Evolutionary conservation across 2,888 invertebrate species (phyloP).

Genomic region (Zhuqinia jingwanae): DNA sequence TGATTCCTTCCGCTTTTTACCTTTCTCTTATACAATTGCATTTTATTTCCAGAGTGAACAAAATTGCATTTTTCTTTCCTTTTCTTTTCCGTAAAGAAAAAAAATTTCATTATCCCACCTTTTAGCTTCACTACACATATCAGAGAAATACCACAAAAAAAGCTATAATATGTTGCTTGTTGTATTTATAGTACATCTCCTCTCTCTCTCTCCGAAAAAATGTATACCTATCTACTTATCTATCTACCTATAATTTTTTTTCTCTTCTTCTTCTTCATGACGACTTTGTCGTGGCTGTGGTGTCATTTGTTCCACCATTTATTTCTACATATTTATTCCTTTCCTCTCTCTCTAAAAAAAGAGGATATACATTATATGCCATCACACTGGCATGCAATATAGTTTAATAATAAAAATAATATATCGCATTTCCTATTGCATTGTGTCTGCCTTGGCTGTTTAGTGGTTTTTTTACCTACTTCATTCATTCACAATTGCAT

Average conservation of each 20-base stretch:
- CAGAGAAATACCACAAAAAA: too few relatives aligned
- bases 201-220: too few relatives aligned
- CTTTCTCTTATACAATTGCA: slow-evolving; percentile 17
- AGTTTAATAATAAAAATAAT: too few relatives aligned
- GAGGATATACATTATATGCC: not conserved
- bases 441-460: slow-evolving; percentile 11
- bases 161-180: too few relatives aligned
- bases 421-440: not conserved
- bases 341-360: not conserved
- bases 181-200: too few relatives aligned
- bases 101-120: slow-evolving; percentile 67
- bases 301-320: slow-evolving; percentile 41
- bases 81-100: not conserved
- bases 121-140: not conserved
- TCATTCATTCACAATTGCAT: slow-evolving; percentile 11
- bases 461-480: slow-evolving; percentile 42
- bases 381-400: too few relatives aligned
- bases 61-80: slow-evolving; percentile 55
- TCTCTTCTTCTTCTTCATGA: not conserved
- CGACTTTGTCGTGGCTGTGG: not conserved
- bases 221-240: not conserved
- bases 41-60: slow-evolving; percentile 1
- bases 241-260: not conserved
- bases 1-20: slow-evolving; percentile 47
- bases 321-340: slow-evolving; percentile 28